Evolutionary conservation across 2,888 invertebrate species (phyloP).

Genomic region (Ramazzottius varieornatus): DNA sequence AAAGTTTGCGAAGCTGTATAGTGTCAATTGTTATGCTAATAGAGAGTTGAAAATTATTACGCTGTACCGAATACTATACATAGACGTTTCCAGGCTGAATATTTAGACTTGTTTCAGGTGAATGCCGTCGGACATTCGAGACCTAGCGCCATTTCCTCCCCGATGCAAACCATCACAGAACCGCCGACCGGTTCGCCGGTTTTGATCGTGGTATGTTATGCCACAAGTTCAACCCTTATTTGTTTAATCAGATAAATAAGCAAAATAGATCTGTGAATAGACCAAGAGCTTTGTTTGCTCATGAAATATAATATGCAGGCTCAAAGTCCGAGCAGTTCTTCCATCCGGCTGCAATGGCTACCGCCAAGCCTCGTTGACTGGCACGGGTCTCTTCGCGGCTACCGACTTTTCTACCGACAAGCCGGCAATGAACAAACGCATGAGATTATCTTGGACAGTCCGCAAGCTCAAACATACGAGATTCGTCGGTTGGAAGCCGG

Average conservation of each 20-base stretch:
- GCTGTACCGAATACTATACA: no score
- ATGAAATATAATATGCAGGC: not conserved
- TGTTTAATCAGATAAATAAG: no score
- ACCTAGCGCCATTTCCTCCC: not conserved
- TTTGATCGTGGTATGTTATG: not conserved
- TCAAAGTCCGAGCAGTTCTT: not conserved
- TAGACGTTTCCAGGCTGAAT: no score
- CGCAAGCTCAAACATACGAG: not conserved
- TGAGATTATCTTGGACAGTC: not conserved
- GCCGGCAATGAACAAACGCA: not conserved
- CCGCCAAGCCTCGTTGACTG: not conserved
- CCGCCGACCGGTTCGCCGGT: not conserved
- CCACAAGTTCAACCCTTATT: no score
- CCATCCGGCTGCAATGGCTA: slow-evolving; percentile 2
- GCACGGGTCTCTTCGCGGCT: not conserved
- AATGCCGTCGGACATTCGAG: not conserved
- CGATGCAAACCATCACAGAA: not conserved
- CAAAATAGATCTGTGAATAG: not conserved
- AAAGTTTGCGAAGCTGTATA: no score
- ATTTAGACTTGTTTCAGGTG: no score
- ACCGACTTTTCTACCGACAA: not conserved
- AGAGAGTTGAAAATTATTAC: no score
- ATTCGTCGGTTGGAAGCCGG: not conserved
- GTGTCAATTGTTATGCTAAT: no score
- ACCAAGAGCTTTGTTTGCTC: not conserved